A percentile compares a stretch with the other conserved stretches of the same genome.
Evolutionary conservation across 2,888 invertebrate genomes (phyloP).

Genomic region (Abrostola triplasia): DNA sequence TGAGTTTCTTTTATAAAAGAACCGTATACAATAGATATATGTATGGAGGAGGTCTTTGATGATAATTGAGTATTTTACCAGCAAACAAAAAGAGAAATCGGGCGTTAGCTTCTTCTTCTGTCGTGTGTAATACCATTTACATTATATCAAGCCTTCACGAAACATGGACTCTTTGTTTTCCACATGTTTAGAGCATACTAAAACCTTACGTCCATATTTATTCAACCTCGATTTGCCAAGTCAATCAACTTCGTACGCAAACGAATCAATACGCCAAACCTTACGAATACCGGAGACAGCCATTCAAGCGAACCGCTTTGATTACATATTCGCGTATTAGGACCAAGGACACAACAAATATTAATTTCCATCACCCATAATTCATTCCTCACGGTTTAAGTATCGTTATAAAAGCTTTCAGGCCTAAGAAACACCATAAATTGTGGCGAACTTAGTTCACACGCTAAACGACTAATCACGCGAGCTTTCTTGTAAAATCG

Average conservation of each 20-base stretch:
- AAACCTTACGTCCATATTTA: conserved; percentile 50
- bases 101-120: no score
- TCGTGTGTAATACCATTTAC: conserved; percentile 14
- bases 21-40: no score
- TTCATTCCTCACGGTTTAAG: conserved; percentile 22
- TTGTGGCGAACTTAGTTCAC: conserved; percentile 36
- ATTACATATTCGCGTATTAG: conserved; percentile 18
- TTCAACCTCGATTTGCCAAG: conserved; percentile 50
- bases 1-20: no score
- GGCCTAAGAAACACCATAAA: conserved; percentile 37
- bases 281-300: conserved; percentile 30
- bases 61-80: no score
- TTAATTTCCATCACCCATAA: conserved; percentile 29
- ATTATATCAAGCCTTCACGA: conserved; percentile 14
- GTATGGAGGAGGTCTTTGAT: no score
- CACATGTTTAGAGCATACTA: conserved; percentile 32
- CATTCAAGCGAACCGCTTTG: conserved; percentile 32
- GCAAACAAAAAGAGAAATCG: no score
- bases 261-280: conserved; percentile 47
- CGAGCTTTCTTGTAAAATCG: conserved; percentile 47
- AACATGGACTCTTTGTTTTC: conserved; percentile 25
- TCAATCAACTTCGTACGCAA: conserved; percentile 42
- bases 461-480: conserved; percentile 51
- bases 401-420: conserved; percentile 20
- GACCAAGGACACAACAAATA: conserved; percentile 34